phyloP scores from a whole-genome alignment of 1,140 invertebrate genomes.

The Neodiprion lecontei region DNA sequence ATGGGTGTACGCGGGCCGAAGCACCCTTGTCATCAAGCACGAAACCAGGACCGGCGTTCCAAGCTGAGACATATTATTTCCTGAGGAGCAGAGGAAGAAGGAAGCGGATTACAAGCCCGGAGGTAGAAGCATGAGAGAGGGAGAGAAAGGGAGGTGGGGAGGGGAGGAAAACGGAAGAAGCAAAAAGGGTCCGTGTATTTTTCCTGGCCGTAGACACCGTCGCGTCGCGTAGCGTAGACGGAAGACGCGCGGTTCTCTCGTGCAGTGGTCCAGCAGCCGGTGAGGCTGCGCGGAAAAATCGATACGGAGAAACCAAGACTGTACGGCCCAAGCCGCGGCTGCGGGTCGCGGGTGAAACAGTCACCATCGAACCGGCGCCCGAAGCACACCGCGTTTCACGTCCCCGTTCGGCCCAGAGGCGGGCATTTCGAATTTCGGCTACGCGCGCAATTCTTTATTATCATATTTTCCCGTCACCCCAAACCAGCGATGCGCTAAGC shows the following conservation, averaged over 20 bases:
- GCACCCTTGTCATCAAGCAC: too few relatives aligned
- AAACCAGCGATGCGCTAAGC: slow-evolving; percentile 28
- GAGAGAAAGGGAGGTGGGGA: slow-evolving; percentile 13
- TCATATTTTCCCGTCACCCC: slow-evolving; percentile 30
- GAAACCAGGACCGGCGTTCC: too few relatives aligned
- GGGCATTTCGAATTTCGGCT: neutral
- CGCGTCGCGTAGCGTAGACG: neutral
- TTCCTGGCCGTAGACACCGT: slow-evolving; percentile 35
- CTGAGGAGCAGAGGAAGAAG: neutral
- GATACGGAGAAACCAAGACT: slow-evolving; percentile 37
- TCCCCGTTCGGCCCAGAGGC: neutral
- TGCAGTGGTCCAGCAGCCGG: slow-evolving; percentile 23
- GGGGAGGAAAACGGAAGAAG: slow-evolving; percentile 16
- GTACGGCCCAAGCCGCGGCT: slow-evolving; percentile 4
- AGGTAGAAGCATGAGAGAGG: neutral
- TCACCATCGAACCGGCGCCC: slow-evolving; percentile 52
- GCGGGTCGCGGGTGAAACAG: slow-evolving; percentile 38
- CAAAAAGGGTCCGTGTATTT: slow-evolving; percentile 23
- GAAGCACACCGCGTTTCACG: slow-evolving; percentile 37
- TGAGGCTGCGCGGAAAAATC: slow-evolving; percentile 57
- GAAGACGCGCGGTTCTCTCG: neutral
- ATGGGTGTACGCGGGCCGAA: too few relatives aligned
- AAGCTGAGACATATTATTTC: too few relatives aligned
- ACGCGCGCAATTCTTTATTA: slow-evolving; percentile 17
- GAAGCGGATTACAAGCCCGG: slow-evolving; percentile 15